Percentiles rank a stretch among this genome's conserved stretches.
phyloP scores from a whole-genome alignment of 2,113 vertebrate species.

The Oreotragus oreotragus region DNA sequence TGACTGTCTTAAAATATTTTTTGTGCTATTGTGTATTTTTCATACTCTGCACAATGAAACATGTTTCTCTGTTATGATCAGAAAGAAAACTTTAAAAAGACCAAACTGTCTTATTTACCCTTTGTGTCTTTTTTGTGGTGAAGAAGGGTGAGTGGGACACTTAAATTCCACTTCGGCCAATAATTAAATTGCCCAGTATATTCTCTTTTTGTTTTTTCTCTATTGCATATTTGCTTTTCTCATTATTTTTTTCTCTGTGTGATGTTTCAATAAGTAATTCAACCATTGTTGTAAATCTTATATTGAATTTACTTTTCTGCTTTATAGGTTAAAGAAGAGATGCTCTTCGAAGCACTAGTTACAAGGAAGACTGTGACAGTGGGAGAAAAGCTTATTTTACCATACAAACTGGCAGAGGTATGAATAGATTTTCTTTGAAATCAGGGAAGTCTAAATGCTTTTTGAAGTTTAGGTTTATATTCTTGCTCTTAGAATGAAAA shows the following conservation, averaged over 20 bases:
- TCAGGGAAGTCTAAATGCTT: neutral
- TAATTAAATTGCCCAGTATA: neutral
- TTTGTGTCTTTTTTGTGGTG: neutral
- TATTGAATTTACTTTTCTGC: conserved; percentile 26
- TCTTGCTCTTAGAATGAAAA: conserved; percentile 4
- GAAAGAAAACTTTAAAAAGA: conserved; percentile 20
- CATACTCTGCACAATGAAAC: neutral
- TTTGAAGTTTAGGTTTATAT: conserved; percentile 10
- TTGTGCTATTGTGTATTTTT: neutral
- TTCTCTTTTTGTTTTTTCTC: neutral
- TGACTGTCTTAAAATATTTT: neutral
- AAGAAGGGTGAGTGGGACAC: neutral
- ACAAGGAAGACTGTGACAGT: conserved; percentile 97
- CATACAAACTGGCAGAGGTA: conserved; percentile 96
- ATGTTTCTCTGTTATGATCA: neutral
- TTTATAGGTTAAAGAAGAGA: conserved; percentile 95
- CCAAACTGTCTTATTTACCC: neutral
- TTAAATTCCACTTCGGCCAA: neutral
- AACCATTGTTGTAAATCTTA: neutral
- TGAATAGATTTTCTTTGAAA: conserved; percentile 43
- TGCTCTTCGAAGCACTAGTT: conserved; percentile 95
- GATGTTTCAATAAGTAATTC: conserved; percentile 15
- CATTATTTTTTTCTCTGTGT: neutral
- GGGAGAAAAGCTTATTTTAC: conserved; percentile 96
- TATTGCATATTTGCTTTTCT: neutral